Percentiles rank a stretch among this genome's conserved stretches.
phyloP scores from a whole-genome alignment of 2,797 vertebrate genomes.

The Cossypha dichroa region DNA sequence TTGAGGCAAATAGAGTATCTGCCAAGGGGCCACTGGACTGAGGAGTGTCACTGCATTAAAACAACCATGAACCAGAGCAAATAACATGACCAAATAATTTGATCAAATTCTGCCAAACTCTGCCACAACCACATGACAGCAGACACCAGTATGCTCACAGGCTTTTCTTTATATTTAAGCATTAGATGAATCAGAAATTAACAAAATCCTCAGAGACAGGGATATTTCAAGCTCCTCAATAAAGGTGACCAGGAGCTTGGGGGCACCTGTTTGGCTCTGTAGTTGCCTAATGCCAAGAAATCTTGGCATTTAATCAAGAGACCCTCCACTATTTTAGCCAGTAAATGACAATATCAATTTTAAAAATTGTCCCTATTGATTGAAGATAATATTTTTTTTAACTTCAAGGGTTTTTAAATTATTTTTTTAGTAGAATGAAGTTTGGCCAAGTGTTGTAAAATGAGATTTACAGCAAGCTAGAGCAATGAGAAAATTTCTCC shows the following conservation, averaged over 20 bases:
- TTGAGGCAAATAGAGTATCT: neutral
- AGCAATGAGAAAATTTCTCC: neutral
- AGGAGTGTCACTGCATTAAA: neutral
- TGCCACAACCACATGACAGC: rapidly evolving
- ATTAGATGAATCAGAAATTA: neutral
- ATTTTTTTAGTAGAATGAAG: neutral
- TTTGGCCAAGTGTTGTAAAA: neutral
- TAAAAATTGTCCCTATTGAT: neutral
- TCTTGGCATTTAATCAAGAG: neutral
- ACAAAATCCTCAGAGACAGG: neutral
- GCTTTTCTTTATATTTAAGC: neutral
- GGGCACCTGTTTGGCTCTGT: neutral
- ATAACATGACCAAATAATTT: neutral
- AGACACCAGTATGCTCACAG: neutral
- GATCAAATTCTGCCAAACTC: neutral
- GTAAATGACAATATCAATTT: neutral
- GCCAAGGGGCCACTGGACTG: neutral
- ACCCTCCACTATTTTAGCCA: neutral
- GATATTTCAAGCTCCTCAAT: neutral
- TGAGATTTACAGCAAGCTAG: neutral
- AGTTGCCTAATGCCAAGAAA: neutral
- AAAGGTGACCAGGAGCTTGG: neutral
- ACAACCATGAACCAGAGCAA: neutral
- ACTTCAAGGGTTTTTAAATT: rapidly evolving
- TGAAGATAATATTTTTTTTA: neutral